Evolutionary conservation across 2,113 vertebrate species (phyloP).

Genomic region (Anarhynchus alexandrinus): DNA sequence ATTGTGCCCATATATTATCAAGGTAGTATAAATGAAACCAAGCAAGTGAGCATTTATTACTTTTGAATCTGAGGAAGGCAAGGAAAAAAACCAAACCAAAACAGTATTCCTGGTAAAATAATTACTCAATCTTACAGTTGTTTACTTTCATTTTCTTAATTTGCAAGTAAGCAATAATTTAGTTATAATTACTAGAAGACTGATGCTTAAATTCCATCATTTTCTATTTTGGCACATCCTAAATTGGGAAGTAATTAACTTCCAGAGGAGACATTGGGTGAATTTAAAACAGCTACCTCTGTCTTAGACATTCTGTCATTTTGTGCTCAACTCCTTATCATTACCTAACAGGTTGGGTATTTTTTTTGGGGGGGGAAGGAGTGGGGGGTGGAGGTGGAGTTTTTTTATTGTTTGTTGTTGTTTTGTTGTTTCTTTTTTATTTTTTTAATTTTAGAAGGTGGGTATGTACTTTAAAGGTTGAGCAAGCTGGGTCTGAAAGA

Average conservation of each 20-base stretch:
- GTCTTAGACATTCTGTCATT: neutral
- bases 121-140: too few species aligned
- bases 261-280: neutral
- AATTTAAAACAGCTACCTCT: neutral
- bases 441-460: neutral
- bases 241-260: neutral
- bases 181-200: neutral
- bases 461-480: neutral
- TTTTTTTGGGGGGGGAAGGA: neutral
- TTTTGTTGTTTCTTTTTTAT: neutral
- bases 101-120: neutral
- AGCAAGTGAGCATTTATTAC: neutral
- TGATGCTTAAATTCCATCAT: neutral
- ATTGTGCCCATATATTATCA: neutral
- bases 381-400: neutral
- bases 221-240: neutral
- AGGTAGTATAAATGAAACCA: neutral
- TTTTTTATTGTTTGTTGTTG: neutral
- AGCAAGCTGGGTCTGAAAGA: neutral
- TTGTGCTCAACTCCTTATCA: neutral
- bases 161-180: neutral
- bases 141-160: neutral
- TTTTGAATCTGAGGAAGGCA: neutral
- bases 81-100: too few species aligned
- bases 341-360: neutral